Conservation (phyloP, 2,797 vertebrate genomes). For the Cheirogaleus major region DNA sequence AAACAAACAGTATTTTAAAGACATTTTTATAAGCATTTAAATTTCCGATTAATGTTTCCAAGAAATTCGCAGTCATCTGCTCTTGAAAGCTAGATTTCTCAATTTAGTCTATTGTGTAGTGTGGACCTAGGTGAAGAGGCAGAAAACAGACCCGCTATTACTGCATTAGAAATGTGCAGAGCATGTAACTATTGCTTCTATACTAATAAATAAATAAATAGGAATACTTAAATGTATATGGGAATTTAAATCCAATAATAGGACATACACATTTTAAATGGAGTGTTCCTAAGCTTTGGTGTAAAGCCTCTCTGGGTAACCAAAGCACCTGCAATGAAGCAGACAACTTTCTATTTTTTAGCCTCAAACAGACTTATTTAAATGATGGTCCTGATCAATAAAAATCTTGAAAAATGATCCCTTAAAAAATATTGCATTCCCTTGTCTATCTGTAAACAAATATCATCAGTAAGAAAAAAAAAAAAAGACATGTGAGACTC, state of each 20-base stretch:
- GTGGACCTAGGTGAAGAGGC: not conserved
- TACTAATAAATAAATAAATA: no score
- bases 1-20: not conserved
- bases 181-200: not conserved
- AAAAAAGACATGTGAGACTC: not conserved
- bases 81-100: slow-evolving; percentile 3
- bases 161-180: not conserved
- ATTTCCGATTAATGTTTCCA: not conserved
- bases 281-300: not conserved
- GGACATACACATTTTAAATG: not conserved
- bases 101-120: not conserved
- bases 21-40: not conserved
- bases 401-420: not conserved
- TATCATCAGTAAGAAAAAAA: not conserved
- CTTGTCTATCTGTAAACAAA: not conserved
- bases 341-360: not conserved
- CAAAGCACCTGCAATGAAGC: not conserved
- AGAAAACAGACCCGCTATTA: not conserved
- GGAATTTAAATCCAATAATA: not conserved
- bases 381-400: not conserved
- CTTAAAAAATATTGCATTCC: not conserved
- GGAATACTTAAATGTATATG: rapidly evolving
- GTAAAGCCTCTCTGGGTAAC: not conserved
- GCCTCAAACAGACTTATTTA: not conserved
- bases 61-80: not conserved